phyloP scores from a whole-genome alignment of 2,113 vertebrate species.

The Galbula dea region DNA sequence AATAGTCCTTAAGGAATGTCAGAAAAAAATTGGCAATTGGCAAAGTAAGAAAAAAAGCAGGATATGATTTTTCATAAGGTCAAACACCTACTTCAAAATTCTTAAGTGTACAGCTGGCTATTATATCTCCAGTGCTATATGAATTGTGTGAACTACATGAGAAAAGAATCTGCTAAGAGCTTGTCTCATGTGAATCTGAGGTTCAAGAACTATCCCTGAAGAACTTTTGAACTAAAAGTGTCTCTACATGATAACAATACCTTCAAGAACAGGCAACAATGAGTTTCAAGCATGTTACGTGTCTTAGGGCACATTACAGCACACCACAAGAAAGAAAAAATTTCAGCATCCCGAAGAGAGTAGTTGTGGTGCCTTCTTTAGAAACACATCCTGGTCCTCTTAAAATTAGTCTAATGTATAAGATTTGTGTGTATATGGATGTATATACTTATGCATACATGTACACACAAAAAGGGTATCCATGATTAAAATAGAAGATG shows the following conservation, averaged over 20 bases:
- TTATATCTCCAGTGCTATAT: not conserved
- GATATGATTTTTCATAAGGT: conserved; percentile 35
- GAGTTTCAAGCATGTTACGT: not conserved
- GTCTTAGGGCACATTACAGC: not conserved
- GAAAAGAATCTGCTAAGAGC: not conserved
- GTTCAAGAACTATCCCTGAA: not conserved
- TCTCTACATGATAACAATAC: not conserved
- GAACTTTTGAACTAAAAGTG: not conserved
- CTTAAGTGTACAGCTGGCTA: not conserved
- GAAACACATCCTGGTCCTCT: not conserved
- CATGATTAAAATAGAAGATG: not conserved
- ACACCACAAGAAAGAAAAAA: not conserved
- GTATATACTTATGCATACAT: not conserved
- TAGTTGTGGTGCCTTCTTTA: not conserved
- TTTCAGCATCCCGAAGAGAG: not conserved
- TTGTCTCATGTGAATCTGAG: not conserved
- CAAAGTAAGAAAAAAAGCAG: not conserved
- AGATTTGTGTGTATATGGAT: not conserved
- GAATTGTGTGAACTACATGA: not conserved
- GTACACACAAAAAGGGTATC: not conserved
- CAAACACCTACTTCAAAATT: conserved; percentile 41
- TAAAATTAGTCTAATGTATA: not conserved
- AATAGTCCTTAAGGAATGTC: not conserved
- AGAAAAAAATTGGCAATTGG: not conserved
- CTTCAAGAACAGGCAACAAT: not conserved